Conservation (phyloP, 1,140 invertebrate genomes). For the Geopemphigus sp. region DNA sequence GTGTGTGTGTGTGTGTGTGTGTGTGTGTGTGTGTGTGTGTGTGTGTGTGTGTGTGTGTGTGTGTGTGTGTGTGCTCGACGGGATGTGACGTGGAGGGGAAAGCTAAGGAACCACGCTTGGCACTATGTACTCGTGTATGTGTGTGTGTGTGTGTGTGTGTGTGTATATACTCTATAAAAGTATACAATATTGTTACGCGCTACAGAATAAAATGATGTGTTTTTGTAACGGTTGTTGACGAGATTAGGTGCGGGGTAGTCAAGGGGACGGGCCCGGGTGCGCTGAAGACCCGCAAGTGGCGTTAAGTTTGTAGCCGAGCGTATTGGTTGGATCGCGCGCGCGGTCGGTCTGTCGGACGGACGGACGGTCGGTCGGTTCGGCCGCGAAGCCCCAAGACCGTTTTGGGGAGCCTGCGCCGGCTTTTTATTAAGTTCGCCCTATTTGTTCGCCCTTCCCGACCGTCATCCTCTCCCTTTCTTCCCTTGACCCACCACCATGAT, state of each 20-base stretch:
- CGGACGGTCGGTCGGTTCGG: constrained; percentile 39
- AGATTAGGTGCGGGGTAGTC: constrained; percentile 29
- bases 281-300: constrained; percentile 42
- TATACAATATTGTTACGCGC: neutral
- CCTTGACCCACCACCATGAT: neutral
- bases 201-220: constrained; percentile 42
- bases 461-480: neutral
- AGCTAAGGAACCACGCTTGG: too few relatives aligned
- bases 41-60: too few relatives aligned
- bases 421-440: constrained; percentile 47
- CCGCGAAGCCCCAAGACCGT: constrained; percentile 32
- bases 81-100: too few relatives aligned
- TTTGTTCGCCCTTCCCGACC: constrained; percentile 15
- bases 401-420: constrained; percentile 34
- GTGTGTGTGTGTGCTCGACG: too few relatives aligned
- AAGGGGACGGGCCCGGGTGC: neutral
- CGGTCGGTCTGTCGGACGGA: constrained; percentile 36
- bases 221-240: constrained; percentile 37
- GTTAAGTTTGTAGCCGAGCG: constrained; percentile 43
- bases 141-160: too few relatives aligned
- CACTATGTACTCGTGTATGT: too few relatives aligned
- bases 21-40: too few relatives aligned
- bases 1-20: too few relatives aligned
- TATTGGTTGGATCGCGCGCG: constrained; percentile 37
- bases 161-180: neutral